Evolutionary conservation across 2,888 invertebrate genomes (phyloP), one percentile per base, ranked within the genome.

Genomic region (Meta bourneti): DNA sequence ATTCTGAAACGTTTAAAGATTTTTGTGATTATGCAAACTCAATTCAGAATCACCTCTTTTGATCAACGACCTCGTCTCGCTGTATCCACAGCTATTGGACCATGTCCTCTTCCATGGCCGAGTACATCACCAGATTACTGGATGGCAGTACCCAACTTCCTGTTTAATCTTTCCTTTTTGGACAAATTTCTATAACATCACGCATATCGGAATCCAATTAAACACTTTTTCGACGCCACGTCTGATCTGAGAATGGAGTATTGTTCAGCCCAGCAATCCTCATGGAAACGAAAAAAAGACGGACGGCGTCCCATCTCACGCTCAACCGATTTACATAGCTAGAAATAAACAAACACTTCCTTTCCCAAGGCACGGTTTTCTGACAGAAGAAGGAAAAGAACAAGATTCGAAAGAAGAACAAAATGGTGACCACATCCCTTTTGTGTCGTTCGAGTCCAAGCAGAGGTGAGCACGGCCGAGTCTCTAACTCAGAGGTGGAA

Each of bases 281-380:
- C 13, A 61, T 13, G 19, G 7, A 20, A 20, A 51, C 16, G 20
- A 69, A 69, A 61, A 89, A 83, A 82, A 69, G 7, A 71, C 4
- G 4, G n/a, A n/a, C 49, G 20, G 75, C 75, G 16, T n/a, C 52
- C 48, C 72, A 51, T 11, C 19, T 52, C 49, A 87, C 78, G 84
- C 78, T 89, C 71, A 69, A 20, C n/a, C 51, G 71, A 77, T 83
- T 70, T 83, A 49, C 71, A 72, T 78, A 19, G 51, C 70, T 79
- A 9, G 70, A 54, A 72, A 79, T 72, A 90, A 84, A 51, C 72
- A 79, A 79, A 72, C 79, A 72, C 72, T 84, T 89, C 89, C 74
- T 79, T 84, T 81, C 13, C 49, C 78, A 5, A 54, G 52, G 34
- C 34, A 34, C 34, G 34, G 34, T 34, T 34, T 34, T 34, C 34